Evolutionary conservation across 2,113 vertebrate genomes (phyloP).

Genomic region (Antechinus flavipes): DNA sequence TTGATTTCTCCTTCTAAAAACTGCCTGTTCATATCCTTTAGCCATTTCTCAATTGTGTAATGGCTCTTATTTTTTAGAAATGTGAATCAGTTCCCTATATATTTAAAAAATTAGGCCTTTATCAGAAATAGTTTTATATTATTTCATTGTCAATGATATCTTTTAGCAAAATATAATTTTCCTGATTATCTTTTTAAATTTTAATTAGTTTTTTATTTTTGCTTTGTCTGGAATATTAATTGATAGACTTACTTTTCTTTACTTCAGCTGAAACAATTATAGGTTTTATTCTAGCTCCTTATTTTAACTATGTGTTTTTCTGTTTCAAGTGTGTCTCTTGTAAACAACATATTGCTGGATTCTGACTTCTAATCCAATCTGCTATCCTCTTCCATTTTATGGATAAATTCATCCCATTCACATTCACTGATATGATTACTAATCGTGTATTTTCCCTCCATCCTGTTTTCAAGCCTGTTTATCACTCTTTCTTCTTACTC

Average conservation of each 20-base stretch:
- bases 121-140: neutral
- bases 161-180: neutral
- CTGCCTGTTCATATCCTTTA: too few species aligned
- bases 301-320: neutral
- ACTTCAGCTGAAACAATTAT: neutral
- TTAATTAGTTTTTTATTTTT: neutral
- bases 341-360: neutral
- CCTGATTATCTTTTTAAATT: neutral
- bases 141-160: neutral
- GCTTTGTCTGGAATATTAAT: neutral
- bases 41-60: too few species aligned
- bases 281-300: neutral
- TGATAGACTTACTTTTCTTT: neutral
- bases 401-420: neutral
- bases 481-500: neutral
- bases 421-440: neutral
- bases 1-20: too few species aligned
- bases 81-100: too few species aligned
- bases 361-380: neutral
- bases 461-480: neutral
- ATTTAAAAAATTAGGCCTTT: too few species aligned
- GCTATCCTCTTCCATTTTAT: neutral
- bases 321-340: neutral
- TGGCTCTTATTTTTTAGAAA: too few species aligned
- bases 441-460: neutral